Evolutionary conservation across 2,113 vertebrate genomes (phyloP), one percentile per base, ranked within the genome.

Genomic region (Isichthys henryi): DNA sequence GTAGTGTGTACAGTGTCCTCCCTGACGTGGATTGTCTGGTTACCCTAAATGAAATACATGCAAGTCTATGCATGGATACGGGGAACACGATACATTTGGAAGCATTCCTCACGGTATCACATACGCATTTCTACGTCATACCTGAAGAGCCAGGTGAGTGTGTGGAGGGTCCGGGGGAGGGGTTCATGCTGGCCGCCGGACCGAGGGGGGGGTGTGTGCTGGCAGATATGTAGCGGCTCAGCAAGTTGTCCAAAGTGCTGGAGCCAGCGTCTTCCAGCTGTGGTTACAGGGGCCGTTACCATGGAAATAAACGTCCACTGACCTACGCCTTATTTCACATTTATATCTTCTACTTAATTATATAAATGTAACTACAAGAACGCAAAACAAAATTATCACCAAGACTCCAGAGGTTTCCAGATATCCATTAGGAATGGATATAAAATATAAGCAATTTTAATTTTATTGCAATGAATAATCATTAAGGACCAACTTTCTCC

Each of bases 201-300:
- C 92, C 92, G 9, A 97, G 95, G 66, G 96, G 96, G 66, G 97
- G 96, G 87, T 98, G 96, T n/a, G 97, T 97, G 93, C 96, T 98
- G 93, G 97, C 96, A 91, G 97, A 96, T 90, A 99, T 99, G 92
- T 97, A 98, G 89, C 98, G 98, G 90, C 97, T 97, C 88, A 99
- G 95, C 88, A 99, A 95, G 93, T 97, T 95, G 94, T 97, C 98
- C 90, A 99, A 96, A 93, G 92, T 98, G 94, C 94, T 98, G 70
- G 98, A 99, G 88, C 98, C 98, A 88, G 98, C 98, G 93, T 99
- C 98, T 95, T 99, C 98, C 94, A 99, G 94, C 98, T 99, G 88
- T 88, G 89, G 83, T 93, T 90, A 92, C 93, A 88, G 11, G 89
- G 45, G 80, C 84, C 43, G 92, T 84, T 46, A 35, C n/a, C 50